A percentile compares a stretch with the other conserved stretches of the same genome.
Conservation (phyloP, 2,888 invertebrate species). For the Rotaria socialis region DNA sequence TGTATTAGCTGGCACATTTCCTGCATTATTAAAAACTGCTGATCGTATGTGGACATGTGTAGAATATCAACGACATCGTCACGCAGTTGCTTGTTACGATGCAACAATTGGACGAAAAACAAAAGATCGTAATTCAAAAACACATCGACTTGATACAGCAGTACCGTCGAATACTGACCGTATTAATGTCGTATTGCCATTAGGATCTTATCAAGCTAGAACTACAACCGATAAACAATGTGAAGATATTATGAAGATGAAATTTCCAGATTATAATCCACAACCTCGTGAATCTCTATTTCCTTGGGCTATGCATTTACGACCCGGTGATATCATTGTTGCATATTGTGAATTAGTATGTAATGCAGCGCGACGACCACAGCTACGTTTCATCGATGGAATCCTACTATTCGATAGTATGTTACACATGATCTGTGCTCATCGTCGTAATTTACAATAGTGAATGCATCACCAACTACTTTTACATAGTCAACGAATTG, state of each 20-base stretch:
- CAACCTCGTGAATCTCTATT: neutral
- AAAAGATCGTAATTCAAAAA: neutral
- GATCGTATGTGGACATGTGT: constrained; percentile 1
- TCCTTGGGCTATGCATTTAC: neutral
- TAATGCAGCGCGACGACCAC: neutral
- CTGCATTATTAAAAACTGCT: neutral
- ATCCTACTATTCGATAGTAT: neutral
- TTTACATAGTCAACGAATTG: no score
- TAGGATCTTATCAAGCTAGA: neutral
- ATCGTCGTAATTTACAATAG: neutral
- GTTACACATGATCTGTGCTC: neutral
- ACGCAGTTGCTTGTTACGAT: neutral
- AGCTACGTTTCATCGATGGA: neutral
- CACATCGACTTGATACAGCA: neutral
- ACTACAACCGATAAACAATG: neutral
- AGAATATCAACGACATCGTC: neutral
- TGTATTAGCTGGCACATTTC: neutral
- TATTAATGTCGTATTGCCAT: neutral
- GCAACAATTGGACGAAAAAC: neutral
- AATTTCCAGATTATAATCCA: neutral
- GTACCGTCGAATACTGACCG: neutral
- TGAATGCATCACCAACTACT: no score
- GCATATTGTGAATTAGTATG: constrained; percentile 2
- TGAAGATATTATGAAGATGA: neutral
- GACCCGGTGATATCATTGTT: neutral